phyloP scores from a whole-genome alignment of 2,113 vertebrate genomes.

The Meriones unguiculatus region DNA sequence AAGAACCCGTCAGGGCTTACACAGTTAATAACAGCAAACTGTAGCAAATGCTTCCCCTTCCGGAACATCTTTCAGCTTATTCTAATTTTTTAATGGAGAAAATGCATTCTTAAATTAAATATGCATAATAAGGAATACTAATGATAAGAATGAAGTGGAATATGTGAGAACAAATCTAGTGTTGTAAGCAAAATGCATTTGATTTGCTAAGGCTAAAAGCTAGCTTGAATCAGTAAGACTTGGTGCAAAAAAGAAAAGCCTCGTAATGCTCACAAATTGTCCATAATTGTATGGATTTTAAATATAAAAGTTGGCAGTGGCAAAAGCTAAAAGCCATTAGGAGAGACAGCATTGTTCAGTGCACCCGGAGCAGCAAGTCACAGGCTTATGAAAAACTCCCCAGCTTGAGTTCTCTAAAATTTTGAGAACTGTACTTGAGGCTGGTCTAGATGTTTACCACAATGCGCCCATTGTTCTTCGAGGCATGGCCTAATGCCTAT shows the following conservation, averaged over 20 bases:
- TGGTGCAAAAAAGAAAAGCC: slow-evolving; percentile 89
- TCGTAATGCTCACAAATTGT: slow-evolving; percentile 94
- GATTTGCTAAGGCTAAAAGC: slow-evolving; percentile 87
- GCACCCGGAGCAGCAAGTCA: slow-evolving; percentile 88
- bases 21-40: slow-evolving; percentile 88
- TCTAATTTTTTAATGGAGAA: slow-evolving; percentile 93
- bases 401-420: slow-evolving; percentile 92
- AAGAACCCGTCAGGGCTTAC: slow-evolving; percentile 79
- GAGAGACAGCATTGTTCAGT: slow-evolving; percentile 89
- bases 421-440: slow-evolving; percentile 90
- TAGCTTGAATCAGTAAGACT: slow-evolving; percentile 86
- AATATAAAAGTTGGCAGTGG: slow-evolving; percentile 92
- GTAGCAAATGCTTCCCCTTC: slow-evolving; percentile 89
- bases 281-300: slow-evolving; percentile 96
- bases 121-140: slow-evolving; percentile 90
- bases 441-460: slow-evolving; percentile 90
- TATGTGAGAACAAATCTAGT: slow-evolving; percentile 86
- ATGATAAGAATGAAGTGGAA: slow-evolving; percentile 91
- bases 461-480: slow-evolving; percentile 90
- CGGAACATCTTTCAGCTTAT: slow-evolving; percentile 86
- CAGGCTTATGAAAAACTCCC: slow-evolving; percentile 87
- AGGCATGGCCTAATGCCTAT: slow-evolving; percentile 94
- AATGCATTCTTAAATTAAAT: slow-evolving; percentile 93
- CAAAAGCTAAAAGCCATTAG: slow-evolving; percentile 99
- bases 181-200: slow-evolving; percentile 89